Conservation (phyloP, 2,888 invertebrate genomes). For the Parthenolecanium corni region DNA sequence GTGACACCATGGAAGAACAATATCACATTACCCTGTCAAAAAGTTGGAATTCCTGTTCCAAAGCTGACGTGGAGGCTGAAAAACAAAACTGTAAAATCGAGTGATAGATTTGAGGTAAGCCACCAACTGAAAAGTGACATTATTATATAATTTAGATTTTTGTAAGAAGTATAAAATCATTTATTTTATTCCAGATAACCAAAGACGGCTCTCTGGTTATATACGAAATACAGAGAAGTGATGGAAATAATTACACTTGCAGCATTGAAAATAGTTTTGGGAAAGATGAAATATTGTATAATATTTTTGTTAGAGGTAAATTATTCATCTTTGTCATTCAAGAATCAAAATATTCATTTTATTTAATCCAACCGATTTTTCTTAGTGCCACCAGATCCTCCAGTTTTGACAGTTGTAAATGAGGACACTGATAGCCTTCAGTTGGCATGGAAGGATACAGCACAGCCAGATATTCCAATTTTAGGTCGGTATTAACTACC, state of each 20-base stretch:
- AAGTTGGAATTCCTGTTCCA: slow-evolving; percentile 71
- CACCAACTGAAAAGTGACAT: slow-evolving; percentile 44
- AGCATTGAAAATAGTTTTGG: slow-evolving; percentile 73
- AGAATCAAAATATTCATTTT: neutral
- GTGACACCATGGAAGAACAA: slow-evolving; percentile 80
- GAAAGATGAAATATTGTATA: slow-evolving; percentile 68
- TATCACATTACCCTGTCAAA: slow-evolving; percentile 66
- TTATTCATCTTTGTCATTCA: too few species aligned
- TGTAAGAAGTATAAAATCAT: too few species aligned
- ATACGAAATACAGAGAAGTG: slow-evolving; percentile 63
- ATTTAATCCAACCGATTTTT: neutral
- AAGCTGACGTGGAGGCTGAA: slow-evolving; percentile 68
- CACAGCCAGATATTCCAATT: slow-evolving; percentile 69
- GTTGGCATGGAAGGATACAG: slow-evolving; percentile 68
- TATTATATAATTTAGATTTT: too few species aligned
- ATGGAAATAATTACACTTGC: slow-evolving; percentile 85
- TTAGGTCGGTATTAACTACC: slow-evolving; percentile 41
- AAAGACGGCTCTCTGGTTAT: slow-evolving; percentile 60
- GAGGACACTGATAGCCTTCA: slow-evolving; percentile 72
- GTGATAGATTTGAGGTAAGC: slow-evolving; percentile 29
- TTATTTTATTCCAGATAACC: slow-evolving; percentile 25
- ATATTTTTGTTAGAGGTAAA: slow-evolving; percentile 47
- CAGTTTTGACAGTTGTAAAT: slow-evolving; percentile 65
- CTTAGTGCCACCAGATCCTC: slow-evolving; percentile 74
- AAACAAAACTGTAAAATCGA: slow-evolving; percentile 53